Percentiles rank a stretch among this genome's conserved stretches.
Evolutionary conservation across 2,113 vertebrate species (phyloP).

Genomic region (Addax nasomaculatus): DNA sequence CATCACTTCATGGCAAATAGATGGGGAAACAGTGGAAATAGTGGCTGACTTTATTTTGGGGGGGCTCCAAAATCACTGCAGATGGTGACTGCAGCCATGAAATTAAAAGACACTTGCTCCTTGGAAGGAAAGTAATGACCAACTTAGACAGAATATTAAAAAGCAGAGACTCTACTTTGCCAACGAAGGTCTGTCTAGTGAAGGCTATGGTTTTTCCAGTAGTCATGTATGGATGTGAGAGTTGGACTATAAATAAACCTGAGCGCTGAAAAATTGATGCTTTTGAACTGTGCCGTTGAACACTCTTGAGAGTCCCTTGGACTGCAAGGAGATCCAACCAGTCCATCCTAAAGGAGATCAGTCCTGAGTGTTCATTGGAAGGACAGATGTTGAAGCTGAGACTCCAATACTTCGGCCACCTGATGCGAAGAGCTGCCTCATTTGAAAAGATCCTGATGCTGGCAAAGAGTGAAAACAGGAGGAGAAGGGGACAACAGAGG

Average conservation of each 20-base stretch:
- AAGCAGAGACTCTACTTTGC: neutral
- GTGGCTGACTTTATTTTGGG: neutral
- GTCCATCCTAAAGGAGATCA: neutral
- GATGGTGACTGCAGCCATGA: neutral
- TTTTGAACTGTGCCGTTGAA: neutral
- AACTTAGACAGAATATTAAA: neutral
- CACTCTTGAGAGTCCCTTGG: neutral
- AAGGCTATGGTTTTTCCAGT: neutral
- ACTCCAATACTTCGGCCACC: neutral
- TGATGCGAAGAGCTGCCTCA: neutral
- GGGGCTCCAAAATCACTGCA: neutral
- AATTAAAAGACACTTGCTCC: neutral
- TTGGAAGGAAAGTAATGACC: neutral
- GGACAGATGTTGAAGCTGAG: neutral
- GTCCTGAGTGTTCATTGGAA: neutral
- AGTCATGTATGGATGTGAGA: neutral
- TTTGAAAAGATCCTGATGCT: neutral
- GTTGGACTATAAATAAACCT: neutral
- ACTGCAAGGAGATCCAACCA: neutral
- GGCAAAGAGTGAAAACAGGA: neutral
- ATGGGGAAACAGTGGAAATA: neutral
- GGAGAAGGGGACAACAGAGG: neutral
- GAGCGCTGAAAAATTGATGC: neutral
- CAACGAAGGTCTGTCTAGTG: neutral
- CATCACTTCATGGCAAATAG: neutral